A percentile compares a stretch with the other conserved stretches of the same genome.
These are phyloP conservation scores for Oxyteleia sp. DNA, from an alignment of 2,888 invertebrate species.

Conservation along the genomic window DNA sequence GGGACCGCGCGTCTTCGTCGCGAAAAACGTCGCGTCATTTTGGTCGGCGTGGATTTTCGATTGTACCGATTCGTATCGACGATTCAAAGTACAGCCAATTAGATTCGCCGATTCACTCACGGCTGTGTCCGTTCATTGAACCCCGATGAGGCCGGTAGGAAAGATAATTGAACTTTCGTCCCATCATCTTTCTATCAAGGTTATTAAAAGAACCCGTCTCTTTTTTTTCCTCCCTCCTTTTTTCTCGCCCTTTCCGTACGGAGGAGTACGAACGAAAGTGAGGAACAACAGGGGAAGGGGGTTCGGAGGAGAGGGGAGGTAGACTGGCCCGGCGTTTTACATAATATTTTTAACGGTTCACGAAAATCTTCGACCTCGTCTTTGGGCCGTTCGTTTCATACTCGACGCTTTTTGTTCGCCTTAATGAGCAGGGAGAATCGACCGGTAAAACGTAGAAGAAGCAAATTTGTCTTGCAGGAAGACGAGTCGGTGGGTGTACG, in stretches of 20 bases:
- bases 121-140: slow-evolving; percentile 82
- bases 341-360: slow-evolving; percentile 84
- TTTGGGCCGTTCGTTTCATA: slow-evolving; percentile 43
- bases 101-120: slow-evolving; percentile 77
- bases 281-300: no score
- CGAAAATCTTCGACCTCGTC: slow-evolving; percentile 66
- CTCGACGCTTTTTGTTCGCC: slow-evolving; percentile 24
- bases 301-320: no score
- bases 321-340: slow-evolving; percentile 80
- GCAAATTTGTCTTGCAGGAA: slow-evolving; percentile 30
- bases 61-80: no score
- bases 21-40: no score
- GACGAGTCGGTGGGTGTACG: slow-evolving; percentile 16
- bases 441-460: slow-evolving; percentile 36
- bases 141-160: slow-evolving; percentile 75
- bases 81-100: no score
- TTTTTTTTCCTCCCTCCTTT: no score
- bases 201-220: slow-evolving; percentile 52
- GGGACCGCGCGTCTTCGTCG: no score
- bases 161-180: slow-evolving; percentile 80
- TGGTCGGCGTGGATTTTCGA: no score
- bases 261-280: slow-evolving; percentile 52
- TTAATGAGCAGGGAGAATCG: slow-evolving; percentile 36
- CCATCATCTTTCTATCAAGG: slow-evolving; percentile 57
- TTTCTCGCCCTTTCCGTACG: no score